These are phyloP conservation scores for Enhydra lutris DNA, from an alignment of 2,113 vertebrate species.

Conservation along the genomic window DNA sequence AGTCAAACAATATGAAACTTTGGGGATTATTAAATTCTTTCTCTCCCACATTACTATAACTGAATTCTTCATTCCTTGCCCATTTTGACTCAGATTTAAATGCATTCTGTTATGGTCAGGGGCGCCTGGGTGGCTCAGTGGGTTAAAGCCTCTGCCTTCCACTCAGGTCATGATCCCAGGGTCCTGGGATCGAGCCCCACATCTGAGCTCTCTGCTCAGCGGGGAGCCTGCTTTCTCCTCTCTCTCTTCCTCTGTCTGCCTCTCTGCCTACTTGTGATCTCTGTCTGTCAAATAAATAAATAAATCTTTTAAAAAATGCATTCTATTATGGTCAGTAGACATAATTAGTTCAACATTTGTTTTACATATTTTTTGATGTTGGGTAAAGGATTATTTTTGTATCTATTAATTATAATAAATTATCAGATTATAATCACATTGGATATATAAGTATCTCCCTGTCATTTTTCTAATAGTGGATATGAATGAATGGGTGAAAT, in stretches of 20 bases:
- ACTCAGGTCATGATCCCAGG: no score
- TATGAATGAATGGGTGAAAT: not conserved
- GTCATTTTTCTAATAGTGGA: not conserved
- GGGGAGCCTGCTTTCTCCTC: no score
- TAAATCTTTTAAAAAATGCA: no score
- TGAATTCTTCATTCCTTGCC: not conserved
- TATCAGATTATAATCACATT: not conserved
- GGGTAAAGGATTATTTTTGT: not conserved
- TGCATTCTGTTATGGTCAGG: not conserved
- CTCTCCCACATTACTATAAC: not conserved
- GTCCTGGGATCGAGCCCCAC: no score
- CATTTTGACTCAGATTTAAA: not conserved
- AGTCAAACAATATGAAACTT: not conserved
- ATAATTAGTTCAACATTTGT: not conserved
- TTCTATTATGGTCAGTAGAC: not conserved
- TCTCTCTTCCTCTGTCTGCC: no score
- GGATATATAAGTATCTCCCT: rapidly evolving
- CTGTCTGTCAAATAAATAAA: no score
- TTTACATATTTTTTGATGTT: not conserved
- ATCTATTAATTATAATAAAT: not conserved
- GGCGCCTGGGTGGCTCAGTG: no score
- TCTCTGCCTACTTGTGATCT: no score
- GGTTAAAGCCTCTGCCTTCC: no score
- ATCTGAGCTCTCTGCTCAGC: no score
- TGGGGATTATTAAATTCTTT: not conserved